These are phyloP conservation scores for Panzeria rudis DNA, from an alignment of 2,888 invertebrate species.

Conservation along the genomic window DNA sequence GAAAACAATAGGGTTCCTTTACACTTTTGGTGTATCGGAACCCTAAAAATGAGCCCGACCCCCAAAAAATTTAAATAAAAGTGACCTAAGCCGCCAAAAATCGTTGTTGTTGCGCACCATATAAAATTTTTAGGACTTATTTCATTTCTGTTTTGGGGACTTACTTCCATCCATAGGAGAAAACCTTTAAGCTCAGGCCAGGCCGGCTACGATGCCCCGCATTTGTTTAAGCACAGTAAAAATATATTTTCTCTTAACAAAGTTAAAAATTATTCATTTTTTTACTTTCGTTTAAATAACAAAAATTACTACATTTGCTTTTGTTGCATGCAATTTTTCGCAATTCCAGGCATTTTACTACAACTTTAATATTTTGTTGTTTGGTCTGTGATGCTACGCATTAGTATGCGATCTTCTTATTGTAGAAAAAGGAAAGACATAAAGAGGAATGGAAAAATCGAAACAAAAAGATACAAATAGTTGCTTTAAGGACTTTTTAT, in stretches of 20 bases:
- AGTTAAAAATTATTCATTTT: background rate
- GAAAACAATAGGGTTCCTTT: no score
- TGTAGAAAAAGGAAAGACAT: background rate
- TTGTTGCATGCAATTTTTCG: background rate
- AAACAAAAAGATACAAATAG: background rate
- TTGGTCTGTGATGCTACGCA: background rate
- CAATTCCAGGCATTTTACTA: background rate
- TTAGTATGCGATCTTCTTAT: background rate
- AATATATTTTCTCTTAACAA: background rate
- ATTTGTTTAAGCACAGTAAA: no score
- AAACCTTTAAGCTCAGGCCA: no score
- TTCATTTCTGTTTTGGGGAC: no score
- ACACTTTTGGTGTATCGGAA: no score
- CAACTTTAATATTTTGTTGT: background rate
- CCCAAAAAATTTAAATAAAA: no score
- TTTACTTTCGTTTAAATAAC: background rate
- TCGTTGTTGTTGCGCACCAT: no score
- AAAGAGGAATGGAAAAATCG: background rate
- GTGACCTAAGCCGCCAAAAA: no score
- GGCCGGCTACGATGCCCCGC: no score
- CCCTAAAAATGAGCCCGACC: no score
- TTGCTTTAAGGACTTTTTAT: background rate
- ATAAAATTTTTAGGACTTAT: no score
- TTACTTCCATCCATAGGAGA: no score
- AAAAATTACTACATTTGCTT: background rate